phyloP scores from a whole-genome alignment of 2,113 vertebrate species.

The Polyodon spathula region DNA sequence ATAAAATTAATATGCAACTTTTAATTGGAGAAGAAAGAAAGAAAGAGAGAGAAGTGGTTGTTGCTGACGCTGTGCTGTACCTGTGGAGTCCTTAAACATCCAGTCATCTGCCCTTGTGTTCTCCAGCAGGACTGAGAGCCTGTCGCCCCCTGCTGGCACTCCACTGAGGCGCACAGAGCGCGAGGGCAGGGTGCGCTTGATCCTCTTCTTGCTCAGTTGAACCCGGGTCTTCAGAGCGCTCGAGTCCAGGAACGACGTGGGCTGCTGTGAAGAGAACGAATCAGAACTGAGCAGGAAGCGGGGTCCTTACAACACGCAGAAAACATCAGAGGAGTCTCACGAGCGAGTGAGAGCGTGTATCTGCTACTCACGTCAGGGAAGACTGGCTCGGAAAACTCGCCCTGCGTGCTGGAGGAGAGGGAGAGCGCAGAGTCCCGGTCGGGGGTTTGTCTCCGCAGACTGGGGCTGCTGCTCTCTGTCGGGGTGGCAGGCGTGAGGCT shows the following conservation, averaged over 20 bases:
- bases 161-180: slow-evolving; percentile 55
- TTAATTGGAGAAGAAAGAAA: neutral
- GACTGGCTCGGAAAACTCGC: slow-evolving; percentile 29
- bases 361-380: slow-evolving; percentile 71
- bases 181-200: slow-evolving; percentile 63
- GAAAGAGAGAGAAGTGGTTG: neutral
- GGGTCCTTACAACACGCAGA: neutral
- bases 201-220: slow-evolving; percentile 75
- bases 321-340: neutral
- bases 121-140: slow-evolving; percentile 34
- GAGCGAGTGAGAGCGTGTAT: neutral
- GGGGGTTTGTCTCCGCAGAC: slow-evolving; percentile 46
- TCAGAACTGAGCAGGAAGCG: neutral
- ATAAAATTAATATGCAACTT: too few species aligned
- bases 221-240: slow-evolving; percentile 74
- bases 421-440: slow-evolving; percentile 47
- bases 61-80: slow-evolving; percentile 36
- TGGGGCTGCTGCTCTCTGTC: slow-evolving; percentile 55
- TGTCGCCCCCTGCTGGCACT: slow-evolving; percentile 21
- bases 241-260: slow-evolving; percentile 70
- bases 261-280: slow-evolving; percentile 40
- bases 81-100: slow-evolving; percentile 83
- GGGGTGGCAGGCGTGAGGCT: slow-evolving; percentile 72
- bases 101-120: slow-evolving; percentile 41
- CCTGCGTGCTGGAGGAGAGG: neutral